Percentiles rank a stretch among this genome's conserved stretches.
phyloP scores from a whole-genome alignment of 2,888 invertebrate genomes.

The Tipula unca region DNA sequence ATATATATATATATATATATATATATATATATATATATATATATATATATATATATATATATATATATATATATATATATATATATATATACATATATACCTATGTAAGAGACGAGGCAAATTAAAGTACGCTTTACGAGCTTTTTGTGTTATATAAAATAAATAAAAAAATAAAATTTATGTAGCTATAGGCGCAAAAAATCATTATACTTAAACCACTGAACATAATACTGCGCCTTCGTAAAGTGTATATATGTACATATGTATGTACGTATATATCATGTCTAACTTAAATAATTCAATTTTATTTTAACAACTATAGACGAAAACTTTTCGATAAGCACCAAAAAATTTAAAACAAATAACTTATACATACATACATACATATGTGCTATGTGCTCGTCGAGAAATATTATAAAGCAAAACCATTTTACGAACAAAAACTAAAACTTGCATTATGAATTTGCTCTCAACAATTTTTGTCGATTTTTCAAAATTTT shows the following conservation, averaged over 20 bases:
- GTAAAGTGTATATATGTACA: background rate
- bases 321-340: background rate
- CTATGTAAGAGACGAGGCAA: background rate
- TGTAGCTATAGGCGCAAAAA: background rate
- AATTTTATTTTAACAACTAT: background rate
- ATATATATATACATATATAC: too few relatives aligned
- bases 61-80: too few relatives aligned
- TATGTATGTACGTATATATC: too few relatives aligned
- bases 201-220: background rate
- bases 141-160: background rate
- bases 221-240: background rate
- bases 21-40: too few relatives aligned
- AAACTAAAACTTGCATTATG: background rate
- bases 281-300: background rate
- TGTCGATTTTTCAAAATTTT: background rate
- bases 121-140: background rate
- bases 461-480: background rate
- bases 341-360: background rate
- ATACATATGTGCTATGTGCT: background rate
- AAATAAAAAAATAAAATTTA: background rate
- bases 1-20: too few relatives aligned
- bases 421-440: background rate
- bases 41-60: too few relatives aligned
- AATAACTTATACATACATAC: background rate
- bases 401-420: background rate